Evolutionary conservation across 2,113 vertebrate species (phyloP), one percentile per base, ranked within the genome.

Genomic region (Mormoops blainvillei): DNA sequence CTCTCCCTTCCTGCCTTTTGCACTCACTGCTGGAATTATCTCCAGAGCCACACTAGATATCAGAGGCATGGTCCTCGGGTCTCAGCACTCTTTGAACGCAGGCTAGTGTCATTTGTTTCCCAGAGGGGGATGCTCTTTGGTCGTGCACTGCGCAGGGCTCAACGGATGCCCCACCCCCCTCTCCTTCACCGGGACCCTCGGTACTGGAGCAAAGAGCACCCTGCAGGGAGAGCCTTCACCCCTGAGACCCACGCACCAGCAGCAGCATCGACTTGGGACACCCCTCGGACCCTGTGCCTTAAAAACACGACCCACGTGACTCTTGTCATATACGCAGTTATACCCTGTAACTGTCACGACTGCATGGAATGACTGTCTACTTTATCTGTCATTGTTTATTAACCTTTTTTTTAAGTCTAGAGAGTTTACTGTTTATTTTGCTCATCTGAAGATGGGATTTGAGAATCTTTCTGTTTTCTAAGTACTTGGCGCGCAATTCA

Each of bases 331-430:
- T 12, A 45, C 45, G 12, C 13, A 4, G 19, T 83, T 38, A 36
- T 11, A 52, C 5, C 12, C 65, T 16, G 6, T 24, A 41, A 28
- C 56, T 61, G 48, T 74, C 70, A 24, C 31, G 54, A 48, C 24
- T 31, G 8, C 3, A 0, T 7, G 31, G 2, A 9, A 6, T 4
- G 50, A 24, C 22, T n/a, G 36, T 1, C 19, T 12, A 13, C 65
- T 80, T 77, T 74, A 19, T 43, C 54, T 58, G 22, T 22, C 52
- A 4, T 22, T 3, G 5, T 33, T 70, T 48, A 22, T 31, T 65
- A 31, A 31, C 20, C 78, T 71, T 76, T 81, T 38, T 71, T 70
- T 76, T 22, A 56, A 90, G 20, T 28, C 43, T 36, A 78, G 20
- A 45, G 22, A 89, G 24, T 38, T 56, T 22, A 36, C 36, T 65